Base-by-base conservation (phyloP, 1,140 invertebrate species). In the Drosophila orosa region DNA sequence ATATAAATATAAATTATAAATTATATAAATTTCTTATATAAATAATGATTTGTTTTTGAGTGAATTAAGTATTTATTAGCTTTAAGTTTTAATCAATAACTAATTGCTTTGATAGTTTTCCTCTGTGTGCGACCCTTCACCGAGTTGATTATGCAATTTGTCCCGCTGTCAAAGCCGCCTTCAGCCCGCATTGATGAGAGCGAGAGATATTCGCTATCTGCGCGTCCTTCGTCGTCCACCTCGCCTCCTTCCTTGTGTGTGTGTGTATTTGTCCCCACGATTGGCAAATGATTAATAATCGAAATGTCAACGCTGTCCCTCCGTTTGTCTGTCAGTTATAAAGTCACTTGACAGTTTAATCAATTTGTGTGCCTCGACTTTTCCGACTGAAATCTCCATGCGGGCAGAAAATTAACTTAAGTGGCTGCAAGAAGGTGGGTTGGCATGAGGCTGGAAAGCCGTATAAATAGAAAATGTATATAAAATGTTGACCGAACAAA, bases 321-420 rank as follows among this genome's bases (percentile, higher is more conserved):
- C 39, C 74, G 73, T 61, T 42, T 67, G 73, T 61, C 80, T 80
- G 72, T 89, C 84, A 80, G 85, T 52, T 74, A 74, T 72, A 89
- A 89, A 87, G 85, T 87, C 84, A 89, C 77, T 89, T 84, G 84
- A 87, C 84, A 84, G 80, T 87, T 89, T 84, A 89, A 89, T 87
- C 83, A 87, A 87, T 83, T 83, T 84, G 72, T 79, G 61, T 67
- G 66, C 58, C 45, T 33, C 76, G 66, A 72, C 68, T 58, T 72
- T 71, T 71, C 50, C 65, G 12, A 10, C 22, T 48, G 42, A 72
- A 33, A 22, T 71, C 68, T 39, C 13, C 66, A 72, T 72, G 68
- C 68, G 65, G 68, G 68, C 17, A 8, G 33, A 42, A 66, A 68
- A 66, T 68, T 68, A 68, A 68, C 65, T 66, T 19, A 54, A 68